Base-by-base conservation (phyloP, 2,797 vertebrate genomes). In the Liasis olivaceus region DNA sequence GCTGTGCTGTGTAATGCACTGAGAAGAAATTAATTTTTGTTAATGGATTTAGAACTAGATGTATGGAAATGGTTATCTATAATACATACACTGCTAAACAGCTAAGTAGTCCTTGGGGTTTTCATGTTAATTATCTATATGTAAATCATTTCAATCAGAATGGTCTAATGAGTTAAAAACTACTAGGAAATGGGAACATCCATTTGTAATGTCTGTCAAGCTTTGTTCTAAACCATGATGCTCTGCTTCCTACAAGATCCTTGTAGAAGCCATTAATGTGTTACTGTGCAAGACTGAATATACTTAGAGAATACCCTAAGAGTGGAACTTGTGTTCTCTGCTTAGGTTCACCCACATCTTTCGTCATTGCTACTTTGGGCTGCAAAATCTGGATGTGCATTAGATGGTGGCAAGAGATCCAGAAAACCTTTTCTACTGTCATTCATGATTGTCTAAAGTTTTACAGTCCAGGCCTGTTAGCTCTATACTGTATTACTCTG, bases 41-140 rank as follows among this genome's bases (percentile, higher is more conserved):
- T 98, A 98, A 98, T 97, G 96, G 97, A 97, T 98, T 98, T 97
- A 97, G 97, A 98, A 97, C 96, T 95, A 95, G 97, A 96, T 97
- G 95, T 97, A 97, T 97, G 96, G 96, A 98, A 97, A 97, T 97
- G 90, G 95, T 96, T 97, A 72, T 95, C 95, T 97, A 96, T 98
- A 97, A 97, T 96, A 91, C 97, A 97, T 96, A 97, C 89, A 95
- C 96, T 97, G 96, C 96, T 98, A 97, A 98, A 97, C 96, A 97
- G 97, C 97, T 97, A 97, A 97, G 97, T 98, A 96, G 96, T 97
- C 98, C 97, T 97, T 96, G 81, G 97, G 97, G 97, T 92, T 96
- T 97, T 94, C 51, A 12, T 95, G 97, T 97, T 97, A 96, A 95
- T 98, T 97, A 96, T 96, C 95, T 97, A 93, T 91, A 94, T 96